phyloP scores from a whole-genome alignment of 2,888 invertebrate genomes.

The Caradrina kadenii region DNA sequence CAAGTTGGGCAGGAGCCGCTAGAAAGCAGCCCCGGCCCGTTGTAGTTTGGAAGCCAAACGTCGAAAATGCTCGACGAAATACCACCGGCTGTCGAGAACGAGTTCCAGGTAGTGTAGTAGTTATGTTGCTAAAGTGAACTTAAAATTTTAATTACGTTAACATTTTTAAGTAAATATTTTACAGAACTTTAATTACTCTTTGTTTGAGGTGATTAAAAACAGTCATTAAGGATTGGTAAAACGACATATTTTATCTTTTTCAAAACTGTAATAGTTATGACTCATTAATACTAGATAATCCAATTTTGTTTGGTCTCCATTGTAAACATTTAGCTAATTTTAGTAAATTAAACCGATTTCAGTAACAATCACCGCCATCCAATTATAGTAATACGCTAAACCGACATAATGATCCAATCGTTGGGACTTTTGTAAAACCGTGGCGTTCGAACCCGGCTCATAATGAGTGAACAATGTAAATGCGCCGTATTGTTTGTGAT shows the following conservation, averaged over 20 bases:
- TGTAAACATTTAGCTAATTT: conserved; percentile 37
- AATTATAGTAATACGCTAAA: conserved; percentile 43
- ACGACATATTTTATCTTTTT: neutral
- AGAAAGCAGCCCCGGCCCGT: too few relatives aligned
- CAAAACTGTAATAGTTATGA: conserved; percentile 5
- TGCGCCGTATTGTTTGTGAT: conserved; percentile 61
- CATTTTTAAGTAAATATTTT: neutral
- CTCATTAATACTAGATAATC: neutral
- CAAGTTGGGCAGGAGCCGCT: too few relatives aligned
- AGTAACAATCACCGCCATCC: conserved; percentile 33
- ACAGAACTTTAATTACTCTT: neutral
- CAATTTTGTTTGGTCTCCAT: conserved; percentile 9
- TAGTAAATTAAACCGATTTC: conserved; percentile 43
- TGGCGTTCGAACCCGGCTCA: conserved; percentile 32
- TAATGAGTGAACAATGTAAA: conserved; percentile 60
- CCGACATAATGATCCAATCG: conserved; percentile 51
- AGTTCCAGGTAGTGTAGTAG: neutral
- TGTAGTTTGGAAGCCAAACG: too few relatives aligned
- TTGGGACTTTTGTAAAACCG: conserved; percentile 40
- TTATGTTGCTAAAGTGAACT: neutral
- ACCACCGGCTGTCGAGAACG: too few relatives aligned
- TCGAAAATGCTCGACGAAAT: too few relatives aligned
- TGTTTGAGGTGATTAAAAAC: neutral
- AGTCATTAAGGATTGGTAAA: conserved; percentile 2
- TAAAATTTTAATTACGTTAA: neutral